Evolutionary conservation across 2,797 vertebrate species (phyloP).

Genomic region (Muscicapa striata): DNA sequence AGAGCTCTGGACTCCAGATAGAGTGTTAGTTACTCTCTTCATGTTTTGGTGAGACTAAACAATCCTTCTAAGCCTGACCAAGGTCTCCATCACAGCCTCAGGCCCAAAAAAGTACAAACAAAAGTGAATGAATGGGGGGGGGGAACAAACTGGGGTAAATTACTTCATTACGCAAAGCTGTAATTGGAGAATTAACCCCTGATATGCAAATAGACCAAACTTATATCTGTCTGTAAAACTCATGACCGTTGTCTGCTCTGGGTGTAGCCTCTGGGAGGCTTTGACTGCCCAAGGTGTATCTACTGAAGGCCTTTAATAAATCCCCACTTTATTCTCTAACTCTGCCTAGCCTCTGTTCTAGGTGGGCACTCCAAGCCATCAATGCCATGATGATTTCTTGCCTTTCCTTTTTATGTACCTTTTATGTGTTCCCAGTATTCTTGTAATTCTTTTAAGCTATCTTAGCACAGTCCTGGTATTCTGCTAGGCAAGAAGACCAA

Average conservation of each 20-base stretch:
- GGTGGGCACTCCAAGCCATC: neutral
- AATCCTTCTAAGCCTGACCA: no score
- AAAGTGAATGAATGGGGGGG: neutral
- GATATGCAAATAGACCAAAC: neutral
- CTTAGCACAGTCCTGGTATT: neutral
- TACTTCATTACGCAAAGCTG: neutral
- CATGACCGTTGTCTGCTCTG: fast-evolving
- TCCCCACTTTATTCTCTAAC: neutral
- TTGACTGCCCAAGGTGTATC: neutral
- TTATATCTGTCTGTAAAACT: neutral
- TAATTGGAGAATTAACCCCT: neutral
- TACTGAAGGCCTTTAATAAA: neutral
- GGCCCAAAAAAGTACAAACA: neutral
- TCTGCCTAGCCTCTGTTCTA: neutral
- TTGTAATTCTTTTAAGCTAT: neutral
- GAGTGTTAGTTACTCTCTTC: no score
- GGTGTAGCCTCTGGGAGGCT: neutral
- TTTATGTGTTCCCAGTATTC: neutral
- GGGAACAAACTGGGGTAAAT: no score
- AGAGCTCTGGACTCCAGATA: no score
- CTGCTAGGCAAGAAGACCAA: neutral
- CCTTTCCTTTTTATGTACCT: neutral
- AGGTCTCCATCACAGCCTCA: no score
- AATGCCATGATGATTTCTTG: neutral
- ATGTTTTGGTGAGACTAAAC: neutral